Conservation (phyloP, 2,113 vertebrate genomes). For the Amblyopsis rosae region DNA sequence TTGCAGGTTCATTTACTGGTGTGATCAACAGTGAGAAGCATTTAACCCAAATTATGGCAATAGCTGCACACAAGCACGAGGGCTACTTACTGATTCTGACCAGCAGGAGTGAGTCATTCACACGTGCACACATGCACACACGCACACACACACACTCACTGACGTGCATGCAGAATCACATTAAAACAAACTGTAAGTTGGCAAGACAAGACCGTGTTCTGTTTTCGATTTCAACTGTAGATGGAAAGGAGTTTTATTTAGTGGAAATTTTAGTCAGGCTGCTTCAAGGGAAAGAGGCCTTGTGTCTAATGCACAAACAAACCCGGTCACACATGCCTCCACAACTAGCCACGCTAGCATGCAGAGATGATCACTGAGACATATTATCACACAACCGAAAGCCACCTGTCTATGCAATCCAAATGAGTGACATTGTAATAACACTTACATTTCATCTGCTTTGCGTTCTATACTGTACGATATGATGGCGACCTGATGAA, state of each 20-base stretch:
- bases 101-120: constrained; percentile 57
- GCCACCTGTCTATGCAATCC: no score
- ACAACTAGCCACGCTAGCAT: not conserved
- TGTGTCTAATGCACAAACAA: constrained; percentile 30
- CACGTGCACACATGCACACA: constrained; percentile 11
- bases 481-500: no score
- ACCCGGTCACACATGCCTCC: constrained; percentile 3
- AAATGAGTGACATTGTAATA: no score
- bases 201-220: constrained; percentile 52
- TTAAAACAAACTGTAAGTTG: constrained; percentile 64
- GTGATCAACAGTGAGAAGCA: constrained; percentile 32
- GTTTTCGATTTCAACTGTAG: constrained; percentile 64
- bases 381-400: no score
- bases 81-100: constrained; percentile 36
- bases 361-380: no score
- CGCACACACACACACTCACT: not conserved
- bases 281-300: constrained; percentile 41
- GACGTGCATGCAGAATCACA: constrained; percentile 11
- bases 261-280: constrained; percentile 50
- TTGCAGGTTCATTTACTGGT: constrained; percentile 28
- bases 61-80: constrained; percentile 22
- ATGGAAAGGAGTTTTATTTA: constrained; percentile 54
- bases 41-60: constrained; percentile 24
- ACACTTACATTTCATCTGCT: no score
- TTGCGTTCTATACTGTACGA: no score